These are phyloP conservation scores for Austrolebias charrua DNA, from an alignment of 2,797 vertebrate species.

Conservation along the genomic window DNA sequence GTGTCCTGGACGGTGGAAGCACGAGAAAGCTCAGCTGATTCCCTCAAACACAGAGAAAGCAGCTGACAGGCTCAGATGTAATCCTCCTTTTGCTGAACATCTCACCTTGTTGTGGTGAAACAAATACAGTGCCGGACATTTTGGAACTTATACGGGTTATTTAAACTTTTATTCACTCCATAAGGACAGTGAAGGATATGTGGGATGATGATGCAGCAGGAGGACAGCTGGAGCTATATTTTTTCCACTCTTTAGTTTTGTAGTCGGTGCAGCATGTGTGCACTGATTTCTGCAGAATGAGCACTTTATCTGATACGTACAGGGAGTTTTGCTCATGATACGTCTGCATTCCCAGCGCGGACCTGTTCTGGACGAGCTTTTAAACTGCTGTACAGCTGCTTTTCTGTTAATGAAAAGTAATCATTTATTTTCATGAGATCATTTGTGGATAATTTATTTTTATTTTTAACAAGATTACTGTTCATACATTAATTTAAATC, in stretches of 20 bases:
- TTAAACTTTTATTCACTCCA: constrained; percentile 24
- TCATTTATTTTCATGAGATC: background rate
- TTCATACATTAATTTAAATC: background rate
- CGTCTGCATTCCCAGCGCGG: background rate
- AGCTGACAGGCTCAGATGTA: constrained; percentile 43
- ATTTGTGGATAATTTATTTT: background rate
- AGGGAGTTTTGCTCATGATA: background rate
- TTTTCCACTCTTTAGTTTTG: constrained; percentile 21
- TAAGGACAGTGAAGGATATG: constrained; percentile 34
- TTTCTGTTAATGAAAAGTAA: background rate
- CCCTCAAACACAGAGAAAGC: constrained; percentile 32
- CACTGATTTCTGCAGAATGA: constrained; percentile 1
- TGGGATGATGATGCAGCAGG: constrained; percentile 43
- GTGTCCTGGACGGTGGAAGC: constrained; percentile 4
- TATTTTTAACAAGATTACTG: background rate
- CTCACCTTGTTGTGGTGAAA: constrained; percentile 49
- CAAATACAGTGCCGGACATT: constrained; percentile 39
- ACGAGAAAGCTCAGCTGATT: constrained; percentile 35
- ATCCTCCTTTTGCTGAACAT: constrained; percentile 55
- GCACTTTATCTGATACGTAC: background rate
- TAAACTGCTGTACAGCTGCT: background rate
- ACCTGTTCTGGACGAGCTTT: background rate
- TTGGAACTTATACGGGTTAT: constrained; percentile 6
- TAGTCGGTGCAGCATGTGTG: background rate
- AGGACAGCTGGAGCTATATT: constrained; percentile 22